phyloP scores from a whole-genome alignment of 2,888 invertebrate genomes.

The Rhingia rostrata region DNA sequence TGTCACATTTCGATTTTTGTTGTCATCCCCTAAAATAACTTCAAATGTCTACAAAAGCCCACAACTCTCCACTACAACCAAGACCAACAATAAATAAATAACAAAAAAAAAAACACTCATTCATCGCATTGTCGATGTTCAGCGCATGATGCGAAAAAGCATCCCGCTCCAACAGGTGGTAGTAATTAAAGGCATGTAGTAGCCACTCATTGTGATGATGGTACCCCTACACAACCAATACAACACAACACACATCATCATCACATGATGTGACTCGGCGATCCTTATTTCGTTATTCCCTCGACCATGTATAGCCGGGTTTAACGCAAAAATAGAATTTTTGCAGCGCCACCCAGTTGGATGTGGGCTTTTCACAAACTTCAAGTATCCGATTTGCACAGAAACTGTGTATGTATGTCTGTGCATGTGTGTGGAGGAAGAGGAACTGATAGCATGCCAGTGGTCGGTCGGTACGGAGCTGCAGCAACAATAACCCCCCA shows the following conservation, averaged over 20 bases:
- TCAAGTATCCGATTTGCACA: slow-evolving; percentile 11
- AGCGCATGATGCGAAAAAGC: slow-evolving; percentile 37
- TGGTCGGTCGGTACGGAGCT: neutral
- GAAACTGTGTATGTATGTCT: neutral
- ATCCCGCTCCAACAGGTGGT: slow-evolving; percentile 56
- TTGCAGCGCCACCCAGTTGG: neutral
- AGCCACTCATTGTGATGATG: slow-evolving; percentile 14
- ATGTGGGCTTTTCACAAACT: slow-evolving; percentile 18
- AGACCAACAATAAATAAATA: neutral
- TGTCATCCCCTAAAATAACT: neutral
- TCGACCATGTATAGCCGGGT: slow-evolving; percentile 13
- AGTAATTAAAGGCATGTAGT: slow-evolving; percentile 52
- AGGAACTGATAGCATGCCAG: neutral
- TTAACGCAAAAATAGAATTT: slow-evolving; percentile 35
- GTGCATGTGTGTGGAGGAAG: neutral
- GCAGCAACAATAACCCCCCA: neutral
- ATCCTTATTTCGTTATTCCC: slow-evolving; percentile 7
- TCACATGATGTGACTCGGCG: neutral
- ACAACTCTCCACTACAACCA: slow-evolving; percentile 25
- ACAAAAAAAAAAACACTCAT: slow-evolving; percentile 18
- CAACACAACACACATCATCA: neutral
- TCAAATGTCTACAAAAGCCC: slow-evolving; percentile 25
- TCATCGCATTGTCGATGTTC: slow-evolving; percentile 24
- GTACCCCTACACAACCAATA: neutral
- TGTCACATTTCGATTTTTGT: neutral